Evolutionary conservation across 2,888 invertebrate genomes (phyloP).

Genomic region (Uloborus plumipes): DNA sequence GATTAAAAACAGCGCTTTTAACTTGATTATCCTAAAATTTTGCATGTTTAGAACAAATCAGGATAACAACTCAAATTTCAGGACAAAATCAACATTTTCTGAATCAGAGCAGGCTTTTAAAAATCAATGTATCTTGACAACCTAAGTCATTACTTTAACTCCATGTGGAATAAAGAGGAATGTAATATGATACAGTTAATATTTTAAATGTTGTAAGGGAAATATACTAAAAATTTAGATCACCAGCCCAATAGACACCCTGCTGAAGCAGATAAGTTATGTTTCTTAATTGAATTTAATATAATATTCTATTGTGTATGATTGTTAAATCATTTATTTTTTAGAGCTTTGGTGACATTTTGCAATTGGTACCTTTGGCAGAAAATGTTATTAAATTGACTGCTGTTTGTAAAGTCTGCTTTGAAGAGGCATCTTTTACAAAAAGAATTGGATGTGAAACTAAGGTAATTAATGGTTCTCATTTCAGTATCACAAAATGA

Average conservation of each 20-base stretch:
- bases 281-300: too few species aligned
- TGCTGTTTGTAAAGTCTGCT: conserved; percentile 75
- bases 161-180: too few species aligned
- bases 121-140: too few species aligned
- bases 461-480: conserved; percentile 69
- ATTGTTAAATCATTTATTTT: not conserved
- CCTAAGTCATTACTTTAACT: too few species aligned
- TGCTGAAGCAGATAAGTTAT: too few species aligned
- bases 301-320: too few species aligned
- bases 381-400: conserved; percentile 75
- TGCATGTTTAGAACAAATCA: too few species aligned
- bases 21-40: too few species aligned
- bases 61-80: too few species aligned
- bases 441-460: conserved; percentile 73
- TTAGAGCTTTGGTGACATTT: conserved; percentile 73
- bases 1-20: too few species aligned
- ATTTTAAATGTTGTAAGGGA: not conserved
- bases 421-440: conserved; percentile 74
- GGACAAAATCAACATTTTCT: too few species aligned
- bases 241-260: not conserved
- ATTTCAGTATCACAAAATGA: not conserved
- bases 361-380: conserved; percentile 74
- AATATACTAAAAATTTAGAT: not conserved
- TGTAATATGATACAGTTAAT: not conserved
- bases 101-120: too few species aligned